Conservation (phyloP, 2,113 vertebrate genomes). For the Gavialis gangeticus region DNA sequence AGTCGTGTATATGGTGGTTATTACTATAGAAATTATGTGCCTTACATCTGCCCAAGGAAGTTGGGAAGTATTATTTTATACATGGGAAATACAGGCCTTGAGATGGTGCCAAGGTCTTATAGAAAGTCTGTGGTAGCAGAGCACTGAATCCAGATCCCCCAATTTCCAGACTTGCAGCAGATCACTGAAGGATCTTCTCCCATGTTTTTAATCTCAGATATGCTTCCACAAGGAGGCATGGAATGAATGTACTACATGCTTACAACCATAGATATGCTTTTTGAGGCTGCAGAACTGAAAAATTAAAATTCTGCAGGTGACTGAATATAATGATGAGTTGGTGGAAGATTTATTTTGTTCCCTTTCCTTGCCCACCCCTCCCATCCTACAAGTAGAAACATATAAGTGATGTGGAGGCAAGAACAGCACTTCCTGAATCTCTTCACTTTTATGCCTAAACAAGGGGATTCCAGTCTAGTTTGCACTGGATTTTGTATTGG, state of each 20-base stretch:
- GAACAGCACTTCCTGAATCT: too few species aligned
- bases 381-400: too few species aligned
- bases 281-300: rapidly evolving
- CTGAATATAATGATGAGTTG: background rate
- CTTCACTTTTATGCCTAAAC: background rate
- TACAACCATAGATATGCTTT: background rate
- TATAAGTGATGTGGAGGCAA: too few species aligned
- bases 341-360: background rate
- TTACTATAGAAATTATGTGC: too few species aligned
- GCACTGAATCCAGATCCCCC: background rate
- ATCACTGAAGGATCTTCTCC: background rate
- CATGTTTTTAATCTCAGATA: background rate
- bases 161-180: background rate
- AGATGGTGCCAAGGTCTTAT: background rate
- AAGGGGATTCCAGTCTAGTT: background rate
- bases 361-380: too few species aligned
- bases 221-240: background rate
- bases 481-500: too few species aligned
- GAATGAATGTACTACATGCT: background rate
- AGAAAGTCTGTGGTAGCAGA: background rate
- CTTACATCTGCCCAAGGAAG: too few species aligned
- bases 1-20: too few species aligned
- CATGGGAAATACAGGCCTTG: background rate
- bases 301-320: rapidly evolving
- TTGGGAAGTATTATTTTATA: too few species aligned